A percentile compares a stretch with the other conserved stretches of the same genome.
These are phyloP conservation scores for Pipistrellus nathusii DNA, from an alignment of 2,797 vertebrate species.

Conservation along the genomic window DNA sequence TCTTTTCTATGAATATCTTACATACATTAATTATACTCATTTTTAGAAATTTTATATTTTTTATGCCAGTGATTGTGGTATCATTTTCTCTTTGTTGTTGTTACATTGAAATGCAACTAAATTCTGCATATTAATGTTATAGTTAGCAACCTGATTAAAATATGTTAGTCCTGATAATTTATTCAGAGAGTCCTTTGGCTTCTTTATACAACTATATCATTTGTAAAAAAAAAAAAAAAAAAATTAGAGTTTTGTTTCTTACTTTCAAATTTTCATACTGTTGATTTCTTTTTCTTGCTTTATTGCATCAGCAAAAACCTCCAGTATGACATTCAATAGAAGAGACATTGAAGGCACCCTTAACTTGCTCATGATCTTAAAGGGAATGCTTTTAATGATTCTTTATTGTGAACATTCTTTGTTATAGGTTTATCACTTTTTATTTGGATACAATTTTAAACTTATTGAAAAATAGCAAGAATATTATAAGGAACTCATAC, in stretches of 20 bases:
- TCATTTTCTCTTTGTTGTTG: conserved; percentile 35
- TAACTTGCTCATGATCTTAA: not conserved
- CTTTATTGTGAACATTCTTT: not conserved
- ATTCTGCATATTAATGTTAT: conserved; percentile 24
- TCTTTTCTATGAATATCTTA: conserved; percentile 6
- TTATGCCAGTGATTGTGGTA: conserved; percentile 13
- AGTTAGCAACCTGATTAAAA: conserved; percentile 44
- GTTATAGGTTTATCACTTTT: not conserved
- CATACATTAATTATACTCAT: not conserved
- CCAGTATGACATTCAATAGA: not conserved
- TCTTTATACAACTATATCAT: not conserved
- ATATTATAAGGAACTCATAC: not conserved
- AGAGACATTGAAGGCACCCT: not conserved
- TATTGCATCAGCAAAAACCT: not conserved
- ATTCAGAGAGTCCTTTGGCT: conserved; percentile 3
- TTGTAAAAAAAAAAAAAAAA: not conserved
- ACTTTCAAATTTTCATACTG: not conserved
- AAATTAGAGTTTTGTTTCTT: not conserved
- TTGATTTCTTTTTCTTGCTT: conserved; percentile 31
- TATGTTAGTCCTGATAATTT: not conserved
- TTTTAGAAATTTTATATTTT: conserved; percentile 18
- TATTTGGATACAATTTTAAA: not conserved
- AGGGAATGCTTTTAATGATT: not conserved
- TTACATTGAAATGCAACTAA: not conserved
- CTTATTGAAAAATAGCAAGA: not conserved